Base-by-base conservation (phyloP, 2,113 vertebrate genomes). In the Colius striatus region DNA sequence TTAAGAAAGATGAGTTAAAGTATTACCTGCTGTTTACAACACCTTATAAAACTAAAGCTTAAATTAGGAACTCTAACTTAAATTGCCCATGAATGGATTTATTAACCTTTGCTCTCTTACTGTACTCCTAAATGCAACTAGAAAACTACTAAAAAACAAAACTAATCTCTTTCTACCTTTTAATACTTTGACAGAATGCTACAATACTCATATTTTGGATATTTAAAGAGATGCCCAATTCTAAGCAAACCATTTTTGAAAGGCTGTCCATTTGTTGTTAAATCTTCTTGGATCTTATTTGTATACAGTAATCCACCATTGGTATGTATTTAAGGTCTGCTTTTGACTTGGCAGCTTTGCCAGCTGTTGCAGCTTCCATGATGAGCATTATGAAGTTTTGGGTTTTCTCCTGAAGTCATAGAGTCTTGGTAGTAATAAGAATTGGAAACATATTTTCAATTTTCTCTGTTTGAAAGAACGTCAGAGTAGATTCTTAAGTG, bases 341-440 rank as follows among this genome's bases (percentile, higher is more conserved):
- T 75, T 72, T 74, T 87, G 57, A 41, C 38, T 72, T 78, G 23
- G 23, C 47, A 21, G 3, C 2, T 82, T 84, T 73, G 34, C 25
- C 19, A 66, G 8, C 60, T 87, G 6, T 76, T 85, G 47, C 22
- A 68, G 13, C 27, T 84, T 84, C 84, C 27, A 2, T 78, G 16
- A 19, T 54, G 11, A 27, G 16, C 6, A 0, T 91, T 72, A 18
- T 0, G 1, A 57, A 26, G 6, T 32, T 71, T 66, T 1, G 1
- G 7, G 5, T 34, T 90, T 93, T 63, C 29, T 50, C n/a, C 25
- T 78, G 26, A 60, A 75, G 29, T 67, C 6, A 1, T 51, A n/a
- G 16, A 72, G 21, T 61, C 36, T 91, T 76, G 7, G 8, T 82
- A 30, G 16, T 38, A 68, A 17, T 45, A 8, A 53, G 43, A 85